Conservation (phyloP, 2,113 vertebrate genomes). For the Equus przewalskii region DNA sequence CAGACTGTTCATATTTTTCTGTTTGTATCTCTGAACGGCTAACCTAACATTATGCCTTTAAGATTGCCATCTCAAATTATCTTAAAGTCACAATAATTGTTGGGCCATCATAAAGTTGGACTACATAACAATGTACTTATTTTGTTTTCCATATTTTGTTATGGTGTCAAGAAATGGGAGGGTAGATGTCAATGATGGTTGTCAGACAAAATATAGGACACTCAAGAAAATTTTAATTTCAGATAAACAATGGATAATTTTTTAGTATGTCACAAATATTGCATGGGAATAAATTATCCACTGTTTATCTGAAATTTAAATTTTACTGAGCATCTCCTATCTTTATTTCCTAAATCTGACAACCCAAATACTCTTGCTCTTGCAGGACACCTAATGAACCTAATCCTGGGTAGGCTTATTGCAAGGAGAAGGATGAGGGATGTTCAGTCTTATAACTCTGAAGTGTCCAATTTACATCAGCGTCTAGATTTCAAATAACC, state of each 20-base stretch:
- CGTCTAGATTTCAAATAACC: constrained; percentile 18
- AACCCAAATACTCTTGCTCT: neutral
- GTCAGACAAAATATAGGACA: neutral
- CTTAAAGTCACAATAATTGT: neutral
- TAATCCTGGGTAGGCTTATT: neutral
- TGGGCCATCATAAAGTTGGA: neutral
- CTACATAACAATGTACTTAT: neutral
- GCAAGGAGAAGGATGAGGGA: neutral
- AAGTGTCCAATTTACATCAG: neutral
- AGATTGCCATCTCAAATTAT: neutral
- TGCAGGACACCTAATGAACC: neutral
- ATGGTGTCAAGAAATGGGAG: neutral
- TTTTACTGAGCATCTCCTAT: neutral
- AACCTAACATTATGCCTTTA: neutral
- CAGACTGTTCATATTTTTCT: neutral
- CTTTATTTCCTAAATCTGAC: neutral
- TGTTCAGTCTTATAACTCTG: neutral
- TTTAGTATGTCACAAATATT: neutral
- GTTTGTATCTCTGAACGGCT: neutral
- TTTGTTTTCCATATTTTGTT: neutral
- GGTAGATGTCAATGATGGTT: neutral
- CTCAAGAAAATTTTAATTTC: neutral
- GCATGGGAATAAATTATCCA: neutral
- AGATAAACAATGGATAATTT: neutral
- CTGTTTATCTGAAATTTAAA: neutral